Evolutionary conservation across 92 coral and sea anemone genomes (phyloP), one percentile per base, ranked within the genome.

Genomic region (Umimayanthus chanpuru): DNA sequence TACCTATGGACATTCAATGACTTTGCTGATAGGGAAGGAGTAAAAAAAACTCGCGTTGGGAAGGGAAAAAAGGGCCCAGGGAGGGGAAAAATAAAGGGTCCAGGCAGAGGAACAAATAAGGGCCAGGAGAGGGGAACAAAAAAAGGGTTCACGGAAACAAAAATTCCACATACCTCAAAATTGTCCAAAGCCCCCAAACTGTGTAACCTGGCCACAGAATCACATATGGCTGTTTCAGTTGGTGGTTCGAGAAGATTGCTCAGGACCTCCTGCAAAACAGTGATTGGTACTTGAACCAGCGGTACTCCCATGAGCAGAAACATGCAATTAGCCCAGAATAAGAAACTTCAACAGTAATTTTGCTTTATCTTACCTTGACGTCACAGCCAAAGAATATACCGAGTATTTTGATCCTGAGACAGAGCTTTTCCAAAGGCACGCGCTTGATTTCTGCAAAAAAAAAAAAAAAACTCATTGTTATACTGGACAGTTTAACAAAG

Each of bases 371-470:
- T 61, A 95, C 98, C 94, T 95, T 93, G 4, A 92, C 88, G 55
- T 92, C 96, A 65, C 91, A 92, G 38, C 98, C 98, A 75, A 88
- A 86, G 91, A 95, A 95, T 78, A 95, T 87, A n/a, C 90, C 89
- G 89, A 95, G 86, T n/a, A 95, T 92, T 73, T 95, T 95, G 68
- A 95, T 95, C 73, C 98, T 88, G 26, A 95, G 93, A 75, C 98
- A 95, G 56, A 95, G 93, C 84, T 95, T 95, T 76, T 95, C 98
- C 73, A 95, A 72, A 28, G 98, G 98, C 74, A 95, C 94, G 32
- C 98, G 98, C 82, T 93, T 92, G 87, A 95, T 95, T 70, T 95
- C 98, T 95, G 87, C 23, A 82, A 82, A 40, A 47, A 87, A 82
- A 30, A 82, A 82, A 40, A 47, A 87, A 82, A 30, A 28, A 25